phyloP scores from a whole-genome alignment of 35 echinoderm and acorn worm genomes.

The Lytechinus variegatus region DNA sequence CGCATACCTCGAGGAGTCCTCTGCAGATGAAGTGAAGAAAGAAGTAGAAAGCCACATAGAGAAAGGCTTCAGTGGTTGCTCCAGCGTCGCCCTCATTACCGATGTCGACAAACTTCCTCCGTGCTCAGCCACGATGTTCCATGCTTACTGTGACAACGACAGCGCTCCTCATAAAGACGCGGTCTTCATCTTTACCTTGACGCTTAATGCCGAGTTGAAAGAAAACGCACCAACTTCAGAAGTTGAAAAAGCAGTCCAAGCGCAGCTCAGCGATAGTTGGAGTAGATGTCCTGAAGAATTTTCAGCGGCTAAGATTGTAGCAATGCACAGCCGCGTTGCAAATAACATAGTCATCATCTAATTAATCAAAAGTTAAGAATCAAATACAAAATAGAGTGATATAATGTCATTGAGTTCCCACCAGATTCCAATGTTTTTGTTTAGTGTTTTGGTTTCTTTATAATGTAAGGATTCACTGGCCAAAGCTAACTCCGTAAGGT shows the following conservation, averaged over 20 bases:
- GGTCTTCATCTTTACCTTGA: conserved; percentile 14
- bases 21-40: neutral
- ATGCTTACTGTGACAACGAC: conserved; percentile 24
- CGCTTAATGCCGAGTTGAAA: neutral
- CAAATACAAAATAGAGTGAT: no score
- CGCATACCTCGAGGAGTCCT: neutral
- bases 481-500: no score
- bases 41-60: neutral
- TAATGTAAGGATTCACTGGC: no score
- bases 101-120: neutral
- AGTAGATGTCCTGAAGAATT: conserved; percentile 15
- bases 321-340: conserved; percentile 24
- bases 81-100: neutral
- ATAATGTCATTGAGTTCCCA: no score
- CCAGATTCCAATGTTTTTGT: no score
- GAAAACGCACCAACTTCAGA: neutral
- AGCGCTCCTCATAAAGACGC: conserved; percentile 20
- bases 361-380: neutral
- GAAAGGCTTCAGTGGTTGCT: neutral
- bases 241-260: conserved; percentile 30
- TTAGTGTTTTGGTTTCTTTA: no score
- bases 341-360: conserved; percentile 12
- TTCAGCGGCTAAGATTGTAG: neutral
- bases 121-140: conserved; percentile 3
- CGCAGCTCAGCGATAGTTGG: conserved; percentile 36